These are phyloP conservation scores for Schlechtendalia chinensis DNA, from an alignment of 1,140 invertebrate genomes.

Conservation along the genomic window DNA sequence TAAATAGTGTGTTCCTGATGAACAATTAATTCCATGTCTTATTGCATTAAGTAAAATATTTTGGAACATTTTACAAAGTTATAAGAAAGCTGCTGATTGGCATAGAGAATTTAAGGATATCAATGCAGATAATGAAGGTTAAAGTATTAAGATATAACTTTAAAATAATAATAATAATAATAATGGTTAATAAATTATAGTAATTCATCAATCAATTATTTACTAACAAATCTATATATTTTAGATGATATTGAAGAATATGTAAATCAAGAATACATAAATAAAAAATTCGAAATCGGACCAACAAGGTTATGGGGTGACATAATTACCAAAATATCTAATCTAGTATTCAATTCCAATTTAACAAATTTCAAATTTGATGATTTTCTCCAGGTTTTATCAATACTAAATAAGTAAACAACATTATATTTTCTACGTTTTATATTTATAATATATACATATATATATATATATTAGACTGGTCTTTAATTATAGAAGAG, in stretches of 20 bases:
- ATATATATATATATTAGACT: no score
- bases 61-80: slow-evolving; percentile 79
- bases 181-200: no score
- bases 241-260: slow-evolving; percentile 63
- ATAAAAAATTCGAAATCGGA: slow-evolving; percentile 85
- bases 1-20: slow-evolving; percentile 66
- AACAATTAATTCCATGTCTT: slow-evolving; percentile 78
- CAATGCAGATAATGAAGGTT: slow-evolving; percentile 47
- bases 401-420: slow-evolving; percentile 74
- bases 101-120: slow-evolving; percentile 61
- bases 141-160: no score
- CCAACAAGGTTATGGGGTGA: slow-evolving; percentile 88
- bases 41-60: slow-evolving; percentile 78
- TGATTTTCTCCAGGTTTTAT: slow-evolving; percentile 88
- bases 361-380: slow-evolving; percentile 87
- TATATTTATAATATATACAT: no score
- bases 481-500: no score
- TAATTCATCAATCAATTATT: not conserved
- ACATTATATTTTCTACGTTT: no score
- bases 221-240: slow-evolving; percentile 4
- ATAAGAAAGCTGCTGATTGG: slow-evolving; percentile 78
- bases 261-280: slow-evolving; percentile 75
- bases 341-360: slow-evolving; percentile 73
- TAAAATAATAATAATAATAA: no score
- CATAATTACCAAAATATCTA: slow-evolving; percentile 85